A percentile compares a stretch with the other conserved stretches of the same genome.
Evolutionary conservation across 2,113 vertebrate species (phyloP).

Genomic region (Sigmodon hispidus): DNA sequence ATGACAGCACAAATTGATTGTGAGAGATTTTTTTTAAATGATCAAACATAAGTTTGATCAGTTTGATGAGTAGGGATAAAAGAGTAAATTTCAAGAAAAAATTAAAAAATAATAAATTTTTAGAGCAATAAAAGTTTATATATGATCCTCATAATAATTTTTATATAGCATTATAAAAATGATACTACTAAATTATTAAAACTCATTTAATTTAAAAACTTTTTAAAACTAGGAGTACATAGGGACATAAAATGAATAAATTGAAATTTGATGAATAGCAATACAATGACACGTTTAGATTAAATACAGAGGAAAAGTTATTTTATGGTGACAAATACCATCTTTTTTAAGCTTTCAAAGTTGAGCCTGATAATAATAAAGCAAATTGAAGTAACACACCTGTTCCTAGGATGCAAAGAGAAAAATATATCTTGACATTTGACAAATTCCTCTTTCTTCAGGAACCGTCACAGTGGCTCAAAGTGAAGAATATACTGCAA

Average conservation of each 20-base stretch:
- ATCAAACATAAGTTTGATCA: background rate
- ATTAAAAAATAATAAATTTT: background rate
- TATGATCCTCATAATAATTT: background rate
- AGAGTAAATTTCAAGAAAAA: background rate
- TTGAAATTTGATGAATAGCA: background rate
- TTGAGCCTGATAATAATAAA: background rate
- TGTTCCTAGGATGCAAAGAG: background rate
- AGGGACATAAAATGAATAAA: background rate
- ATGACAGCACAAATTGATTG: background rate
- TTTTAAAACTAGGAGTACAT: background rate
- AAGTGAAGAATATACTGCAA: background rate
- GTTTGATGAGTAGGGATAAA: background rate
- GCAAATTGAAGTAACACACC: background rate
- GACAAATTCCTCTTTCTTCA: background rate
- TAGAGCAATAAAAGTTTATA: background rate
- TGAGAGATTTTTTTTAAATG: background rate
- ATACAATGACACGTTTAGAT: background rate
- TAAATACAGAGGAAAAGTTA: background rate
- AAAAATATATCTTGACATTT: background rate
- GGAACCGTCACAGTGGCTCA: background rate
- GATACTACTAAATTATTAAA: background rate
- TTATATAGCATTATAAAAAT: background rate
- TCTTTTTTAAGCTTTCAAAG: background rate
- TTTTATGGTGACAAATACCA: background rate
- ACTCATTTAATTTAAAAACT: background rate